Percentiles rank a stretch among this genome's conserved stretches.
phyloP scores from a whole-genome alignment of 1,140 invertebrate species.

The Dysdera silvatica region DNA sequence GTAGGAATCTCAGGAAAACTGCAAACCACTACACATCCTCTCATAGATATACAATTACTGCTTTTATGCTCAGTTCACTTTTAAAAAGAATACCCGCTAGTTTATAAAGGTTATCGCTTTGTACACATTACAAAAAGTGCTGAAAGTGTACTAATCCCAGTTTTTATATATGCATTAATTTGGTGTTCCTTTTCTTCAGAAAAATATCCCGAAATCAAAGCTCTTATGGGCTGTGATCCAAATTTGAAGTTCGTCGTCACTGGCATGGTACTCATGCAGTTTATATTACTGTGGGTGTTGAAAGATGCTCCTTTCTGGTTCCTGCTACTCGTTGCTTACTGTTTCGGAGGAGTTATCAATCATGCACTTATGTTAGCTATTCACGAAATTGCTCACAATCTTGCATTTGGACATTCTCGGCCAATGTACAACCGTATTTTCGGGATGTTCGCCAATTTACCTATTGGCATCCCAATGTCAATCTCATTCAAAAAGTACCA shows the following conservation, averaged over 20 bases:
- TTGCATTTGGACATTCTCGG: constrained; percentile 85
- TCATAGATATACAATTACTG: no score
- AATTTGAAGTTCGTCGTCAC: constrained; percentile 85
- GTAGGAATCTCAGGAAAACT: no score
- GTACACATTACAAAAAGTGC: no score
- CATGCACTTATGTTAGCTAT: constrained; percentile 94
- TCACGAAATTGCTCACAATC: constrained; percentile 95
- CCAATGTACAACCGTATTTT: constrained; percentile 76
- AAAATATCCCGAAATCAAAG: constrained; percentile 94
- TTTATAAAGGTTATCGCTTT: no score
- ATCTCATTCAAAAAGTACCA: constrained; percentile 98
- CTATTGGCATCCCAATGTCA: constrained; percentile 88
- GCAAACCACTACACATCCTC: no score
- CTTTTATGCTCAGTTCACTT: no score
- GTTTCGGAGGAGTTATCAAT: constrained; percentile 94
- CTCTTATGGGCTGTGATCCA: constrained; percentile 85
- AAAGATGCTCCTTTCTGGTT: constrained; percentile 67
- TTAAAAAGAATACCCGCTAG: no score
- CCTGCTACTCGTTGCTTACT: constrained; percentile 71
- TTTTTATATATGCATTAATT: neutral
- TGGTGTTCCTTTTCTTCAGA: constrained; percentile 55
- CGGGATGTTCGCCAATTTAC: constrained; percentile 92
- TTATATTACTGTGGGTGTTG: constrained; percentile 69
- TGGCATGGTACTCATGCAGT: constrained; percentile 72
- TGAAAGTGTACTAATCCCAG: no score